A percentile compares a stretch with the other conserved stretches of the same genome.
Evolutionary conservation across 1,140 invertebrate genomes (phyloP).

Genomic region (Drosophila kurseongensis): DNA sequence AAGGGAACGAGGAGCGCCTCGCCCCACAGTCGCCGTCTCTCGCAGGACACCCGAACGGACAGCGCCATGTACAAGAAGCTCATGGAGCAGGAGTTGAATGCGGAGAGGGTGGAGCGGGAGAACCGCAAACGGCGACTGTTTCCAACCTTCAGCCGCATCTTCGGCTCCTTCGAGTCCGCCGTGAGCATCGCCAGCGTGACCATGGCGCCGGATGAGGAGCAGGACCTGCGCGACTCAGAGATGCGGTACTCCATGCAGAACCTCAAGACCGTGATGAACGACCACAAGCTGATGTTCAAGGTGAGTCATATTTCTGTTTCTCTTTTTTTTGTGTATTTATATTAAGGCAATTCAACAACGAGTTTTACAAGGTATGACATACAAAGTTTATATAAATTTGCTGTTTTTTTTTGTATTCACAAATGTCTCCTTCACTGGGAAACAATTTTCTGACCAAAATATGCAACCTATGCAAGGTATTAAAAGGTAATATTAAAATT

Average conservation of each 20-base stretch:
- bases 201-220: background rate
- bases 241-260: constrained; percentile 7
- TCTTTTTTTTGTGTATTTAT: too few species aligned
- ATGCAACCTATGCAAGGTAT: too few species aligned
- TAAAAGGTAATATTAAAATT: too few species aligned
- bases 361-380: too few species aligned
- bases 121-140: background rate
- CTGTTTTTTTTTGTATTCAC: too few species aligned
- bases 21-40: background rate
- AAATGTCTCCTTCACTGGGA: too few species aligned
- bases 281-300: constrained; percentile 2
- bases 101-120: background rate
- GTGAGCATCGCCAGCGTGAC: background rate
- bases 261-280: background rate
- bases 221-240: constrained; percentile 8
- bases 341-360: too few species aligned
- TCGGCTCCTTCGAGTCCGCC: background rate
- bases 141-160: background rate
- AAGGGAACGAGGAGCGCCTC: background rate
- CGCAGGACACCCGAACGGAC: background rate
- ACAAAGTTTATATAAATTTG: too few species aligned
- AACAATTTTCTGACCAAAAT: too few species aligned
- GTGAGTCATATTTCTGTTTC: background rate
- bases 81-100: constrained; percentile 2
- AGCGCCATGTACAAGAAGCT: background rate